Evolutionary conservation across 2,113 vertebrate genomes (phyloP).

Genomic region (Coturnix japonica): DNA sequence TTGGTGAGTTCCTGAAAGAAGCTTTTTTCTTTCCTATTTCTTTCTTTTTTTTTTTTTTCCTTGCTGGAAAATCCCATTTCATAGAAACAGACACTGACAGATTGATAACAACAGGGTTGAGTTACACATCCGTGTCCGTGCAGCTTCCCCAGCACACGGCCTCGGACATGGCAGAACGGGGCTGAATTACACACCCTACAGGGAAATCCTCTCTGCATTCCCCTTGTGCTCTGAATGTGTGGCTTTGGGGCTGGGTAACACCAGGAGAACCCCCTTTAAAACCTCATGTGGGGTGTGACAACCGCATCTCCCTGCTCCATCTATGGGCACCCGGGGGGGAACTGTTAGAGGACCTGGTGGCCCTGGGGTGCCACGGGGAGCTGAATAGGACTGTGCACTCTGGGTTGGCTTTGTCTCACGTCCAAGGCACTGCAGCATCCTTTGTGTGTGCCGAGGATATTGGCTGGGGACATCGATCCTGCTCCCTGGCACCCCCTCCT

Average conservation of each 20-base stretch:
- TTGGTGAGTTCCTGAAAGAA: not conserved
- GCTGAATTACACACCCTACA: not conserved
- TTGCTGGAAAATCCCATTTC: not conserved
- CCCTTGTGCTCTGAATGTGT: accelerated
- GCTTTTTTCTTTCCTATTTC: too few relatives aligned
- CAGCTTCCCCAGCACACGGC: not conserved
- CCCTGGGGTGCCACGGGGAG: too few relatives aligned
- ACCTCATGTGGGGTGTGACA: accelerated
- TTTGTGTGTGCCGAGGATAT: not conserved
- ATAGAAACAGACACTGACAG: not conserved
- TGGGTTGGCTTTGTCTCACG: not conserved
- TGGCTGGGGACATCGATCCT: not conserved
- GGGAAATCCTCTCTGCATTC: not conserved
- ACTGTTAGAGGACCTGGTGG: not conserved
- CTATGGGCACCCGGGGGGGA: not conserved
- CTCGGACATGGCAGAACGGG: accelerated
- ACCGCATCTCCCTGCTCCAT: accelerated
- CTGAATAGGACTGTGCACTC: not conserved
- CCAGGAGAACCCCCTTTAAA: not conserved
- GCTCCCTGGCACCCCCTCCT: not conserved
- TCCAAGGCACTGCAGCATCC: not conserved
- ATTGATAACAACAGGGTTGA: not conserved
- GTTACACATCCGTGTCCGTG: accelerated
- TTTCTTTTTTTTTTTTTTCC: not conserved
- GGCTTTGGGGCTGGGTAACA: accelerated